Percentiles rank a stretch among this genome's conserved stretches.
Evolutionary conservation across 2,888 invertebrate genomes (phyloP).

Genomic region (Lithophane socia): DNA sequence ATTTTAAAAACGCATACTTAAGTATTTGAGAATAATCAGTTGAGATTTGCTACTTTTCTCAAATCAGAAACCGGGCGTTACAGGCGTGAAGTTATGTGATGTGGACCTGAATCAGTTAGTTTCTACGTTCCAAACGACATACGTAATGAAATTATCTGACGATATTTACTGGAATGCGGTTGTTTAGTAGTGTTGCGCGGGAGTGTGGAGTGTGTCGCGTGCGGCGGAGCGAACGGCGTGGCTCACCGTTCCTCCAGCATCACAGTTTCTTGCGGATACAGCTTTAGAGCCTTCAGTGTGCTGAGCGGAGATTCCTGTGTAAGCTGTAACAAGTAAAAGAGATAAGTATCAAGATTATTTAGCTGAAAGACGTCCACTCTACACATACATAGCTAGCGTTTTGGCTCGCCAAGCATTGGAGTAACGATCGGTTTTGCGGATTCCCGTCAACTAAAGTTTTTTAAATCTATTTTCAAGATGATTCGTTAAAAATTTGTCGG

Average conservation of each 20-base stretch:
- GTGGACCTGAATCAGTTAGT: not conserved
- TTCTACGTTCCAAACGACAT: conserved; percentile 1
- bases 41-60: no score
- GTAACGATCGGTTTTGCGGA: not conserved
- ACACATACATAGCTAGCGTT: no score
- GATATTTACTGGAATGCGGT: conserved; percentile 23
- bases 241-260: conserved; percentile 98
- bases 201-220: conserved; percentile 28
- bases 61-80: no score
- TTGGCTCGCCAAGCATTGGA: no score
- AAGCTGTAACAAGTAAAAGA: conserved; percentile 88
- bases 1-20: no score
- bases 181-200: conserved; percentile 23
- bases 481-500: not conserved
- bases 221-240: conserved; percentile 48
- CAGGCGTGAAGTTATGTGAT: not conserved
- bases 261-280: conserved; percentile 98
- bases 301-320: conserved; percentile 94
- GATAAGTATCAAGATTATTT: not conserved
- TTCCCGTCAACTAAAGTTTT: not conserved
- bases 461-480: not conserved
- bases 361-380: no score
- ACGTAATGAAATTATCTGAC: not conserved
- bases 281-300: conserved; percentile 95
- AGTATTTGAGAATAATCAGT: no score